A percentile compares a stretch with the other conserved stretches of the same genome.
phyloP scores from a whole-genome alignment of 2,113 vertebrate genomes.

The Dendropsophus ebraccatus region DNA sequence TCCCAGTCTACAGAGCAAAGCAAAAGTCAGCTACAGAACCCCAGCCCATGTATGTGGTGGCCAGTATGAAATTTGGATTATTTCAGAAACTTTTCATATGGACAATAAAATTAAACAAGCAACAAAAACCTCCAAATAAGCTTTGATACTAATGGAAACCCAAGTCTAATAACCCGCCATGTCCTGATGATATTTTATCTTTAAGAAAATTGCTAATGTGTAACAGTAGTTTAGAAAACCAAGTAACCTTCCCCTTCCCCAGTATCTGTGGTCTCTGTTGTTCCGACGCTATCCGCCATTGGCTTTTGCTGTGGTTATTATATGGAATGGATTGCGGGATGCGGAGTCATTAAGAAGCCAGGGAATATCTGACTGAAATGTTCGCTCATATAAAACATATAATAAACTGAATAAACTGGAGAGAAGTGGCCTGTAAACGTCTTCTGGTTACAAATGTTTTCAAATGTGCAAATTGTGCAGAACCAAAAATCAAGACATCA shows the following conservation, averaged over 20 bases:
- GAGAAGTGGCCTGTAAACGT: not conserved
- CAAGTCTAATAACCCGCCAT: not conserved
- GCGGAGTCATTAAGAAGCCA: slow-evolving; percentile 14
- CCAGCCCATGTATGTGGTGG: not conserved
- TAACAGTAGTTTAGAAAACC: not conserved
- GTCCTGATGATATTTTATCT: not conserved
- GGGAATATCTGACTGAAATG: slow-evolving; percentile 10
- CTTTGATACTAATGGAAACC: not conserved
- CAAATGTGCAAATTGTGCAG: not conserved
- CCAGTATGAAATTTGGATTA: not conserved
- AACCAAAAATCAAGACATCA: too few species aligned
- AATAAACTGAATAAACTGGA: not conserved
- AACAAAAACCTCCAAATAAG: not conserved
- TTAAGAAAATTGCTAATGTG: not conserved
- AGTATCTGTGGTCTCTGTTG: not conserved
- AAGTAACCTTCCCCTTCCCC: not conserved
- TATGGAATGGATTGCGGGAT: slow-evolving; percentile 4
- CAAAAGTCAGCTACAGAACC: not conserved
- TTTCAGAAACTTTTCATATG: not conserved
- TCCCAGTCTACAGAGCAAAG: not conserved
- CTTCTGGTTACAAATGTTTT: not conserved
- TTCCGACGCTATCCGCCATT: not conserved
- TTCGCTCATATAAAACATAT: not conserved
- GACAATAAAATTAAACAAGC: not conserved
- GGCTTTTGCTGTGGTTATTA: not conserved